Conservation (phyloP, 2,797 vertebrate species). For the Liparis tanakae region DNA sequence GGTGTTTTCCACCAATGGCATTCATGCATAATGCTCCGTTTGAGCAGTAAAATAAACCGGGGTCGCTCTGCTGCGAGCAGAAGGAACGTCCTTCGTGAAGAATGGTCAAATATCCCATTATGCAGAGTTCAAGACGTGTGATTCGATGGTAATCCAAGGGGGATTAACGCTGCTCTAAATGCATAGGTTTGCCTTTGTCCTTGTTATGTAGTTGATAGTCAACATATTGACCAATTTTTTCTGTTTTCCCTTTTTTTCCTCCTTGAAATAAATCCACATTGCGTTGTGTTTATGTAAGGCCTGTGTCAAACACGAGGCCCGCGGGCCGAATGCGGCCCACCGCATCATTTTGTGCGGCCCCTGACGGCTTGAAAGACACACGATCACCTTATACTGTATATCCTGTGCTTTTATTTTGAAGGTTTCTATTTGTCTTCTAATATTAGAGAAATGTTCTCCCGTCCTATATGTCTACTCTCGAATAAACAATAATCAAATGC, state of each 20-base stretch:
- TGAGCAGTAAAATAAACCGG: constrained; percentile 10
- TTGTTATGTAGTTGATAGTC: constrained; percentile 42
- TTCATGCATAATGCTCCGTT: constrained; percentile 17
- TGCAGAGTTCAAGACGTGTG: constrained; percentile 52
- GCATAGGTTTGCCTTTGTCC: constrained; percentile 33
- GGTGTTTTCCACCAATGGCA: constrained; percentile 5
- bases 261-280: constrained; percentile 56
- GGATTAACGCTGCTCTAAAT: constrained; percentile 56
- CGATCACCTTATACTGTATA: too few species aligned
- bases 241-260: constrained; percentile 23
- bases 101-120: constrained; percentile 64
- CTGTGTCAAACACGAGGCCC: too few species aligned
- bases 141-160: constrained; percentile 52
- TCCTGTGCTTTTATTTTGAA: too few species aligned
- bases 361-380: too few species aligned
- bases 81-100: constrained; percentile 43
- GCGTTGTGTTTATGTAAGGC: constrained; percentile 45
- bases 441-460: too few species aligned
- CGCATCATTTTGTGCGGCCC: too few species aligned
- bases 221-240: constrained; percentile 39
- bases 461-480: too few species aligned
- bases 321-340: too few species aligned
- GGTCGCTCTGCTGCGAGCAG: constrained; percentile 19
- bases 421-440: too few species aligned
- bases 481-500: too few species aligned